Conservation (phyloP, 2,888 invertebrate genomes). For the Hypomecis punctinalis region DNA sequence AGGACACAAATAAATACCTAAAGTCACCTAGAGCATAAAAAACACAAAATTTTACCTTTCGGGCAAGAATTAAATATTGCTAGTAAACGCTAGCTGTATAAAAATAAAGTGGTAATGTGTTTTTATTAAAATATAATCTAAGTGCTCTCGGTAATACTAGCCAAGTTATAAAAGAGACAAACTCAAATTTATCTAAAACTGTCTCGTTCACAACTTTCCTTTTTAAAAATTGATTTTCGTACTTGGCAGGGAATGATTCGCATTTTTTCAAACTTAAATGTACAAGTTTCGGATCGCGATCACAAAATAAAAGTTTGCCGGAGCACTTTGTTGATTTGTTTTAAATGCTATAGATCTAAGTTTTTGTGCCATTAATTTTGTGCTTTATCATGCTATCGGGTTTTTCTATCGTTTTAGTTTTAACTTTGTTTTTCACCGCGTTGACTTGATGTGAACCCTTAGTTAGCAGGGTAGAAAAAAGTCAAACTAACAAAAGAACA, state of each 20-base stretch:
- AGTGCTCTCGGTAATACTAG: neutral
- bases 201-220: slow-evolving; percentile 69
- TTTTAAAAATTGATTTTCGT: slow-evolving; percentile 77
- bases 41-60: no score
- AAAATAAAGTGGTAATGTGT: no score
- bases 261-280: slow-evolving; percentile 78
- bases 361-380: slow-evolving; percentile 59
- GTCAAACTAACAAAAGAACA: no score
- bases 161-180: slow-evolving; percentile 26
- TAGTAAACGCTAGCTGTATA: no score
- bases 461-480: no score
- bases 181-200: slow-evolving; percentile 58
- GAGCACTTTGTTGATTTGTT: slow-evolving; percentile 72
- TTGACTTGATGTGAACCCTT: no score
- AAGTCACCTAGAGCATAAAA: no score
- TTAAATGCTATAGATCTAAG: slow-evolving; percentile 67
- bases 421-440: neutral
- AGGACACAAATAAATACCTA: no score
- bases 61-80: no score
- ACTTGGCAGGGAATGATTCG: slow-evolving; percentile 72
- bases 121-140: neutral
- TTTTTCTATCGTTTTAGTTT: slow-evolving; percentile 34
- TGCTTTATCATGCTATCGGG: slow-evolving; percentile 56
- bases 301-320: slow-evolving; percentile 76
- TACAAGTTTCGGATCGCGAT: slow-evolving; percentile 77